Evolutionary conservation across 1,140 invertebrate genomes (phyloP).

Genomic region (Steinernema khuongi): DNA sequence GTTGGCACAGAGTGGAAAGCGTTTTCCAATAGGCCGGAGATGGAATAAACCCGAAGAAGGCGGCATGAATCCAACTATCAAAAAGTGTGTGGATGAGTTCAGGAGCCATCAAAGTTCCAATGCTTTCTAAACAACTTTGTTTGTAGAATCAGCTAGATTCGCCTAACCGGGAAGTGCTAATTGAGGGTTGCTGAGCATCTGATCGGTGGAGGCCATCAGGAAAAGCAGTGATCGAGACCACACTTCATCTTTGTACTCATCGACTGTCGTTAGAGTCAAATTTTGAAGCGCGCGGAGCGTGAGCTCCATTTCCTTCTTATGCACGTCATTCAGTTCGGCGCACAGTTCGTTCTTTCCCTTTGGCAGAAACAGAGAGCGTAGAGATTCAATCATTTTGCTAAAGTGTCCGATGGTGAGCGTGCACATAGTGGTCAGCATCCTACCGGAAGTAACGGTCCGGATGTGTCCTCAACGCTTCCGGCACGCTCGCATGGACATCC

Average conservation of each 20-base stretch:
- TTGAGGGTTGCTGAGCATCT: slow-evolving; percentile 27
- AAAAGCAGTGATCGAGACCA: slow-evolving; percentile 35
- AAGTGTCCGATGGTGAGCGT: neutral
- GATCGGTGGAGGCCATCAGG: slow-evolving; percentile 31
- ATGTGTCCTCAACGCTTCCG: slow-evolving; percentile 26
- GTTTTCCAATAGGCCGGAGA: slow-evolving; percentile 54
- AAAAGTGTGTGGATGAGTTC: slow-evolving; percentile 39
- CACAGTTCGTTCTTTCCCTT: slow-evolving; percentile 2
- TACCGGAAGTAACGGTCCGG: slow-evolving; percentile 38
- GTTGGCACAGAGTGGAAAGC: slow-evolving; percentile 33
- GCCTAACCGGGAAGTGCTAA: slow-evolving; percentile 12
- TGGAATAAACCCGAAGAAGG: slow-evolving; percentile 45
- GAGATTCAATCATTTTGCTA: slow-evolving; percentile 37
- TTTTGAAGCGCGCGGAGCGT: slow-evolving; percentile 24
- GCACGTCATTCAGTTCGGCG: slow-evolving; percentile 10
- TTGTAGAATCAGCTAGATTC: slow-evolving; percentile 1
- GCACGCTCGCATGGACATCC: slow-evolving; percentile 24
- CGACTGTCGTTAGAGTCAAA: slow-evolving; percentile 21
- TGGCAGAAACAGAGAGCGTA: slow-evolving; percentile 29
- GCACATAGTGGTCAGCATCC: neutral
- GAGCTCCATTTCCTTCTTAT: slow-evolving; percentile 28
- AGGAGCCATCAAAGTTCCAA: slow-evolving; percentile 21
- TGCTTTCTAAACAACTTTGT: slow-evolving; percentile 20
- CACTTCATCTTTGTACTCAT: slow-evolving; percentile 39
- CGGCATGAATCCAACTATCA: slow-evolving; percentile 48